A percentile compares a stretch with the other conserved stretches of the same genome.
These are phyloP conservation scores for Drosophila cognata DNA, from an alignment of 2,888 invertebrate genomes.

Conservation along the genomic window DNA sequence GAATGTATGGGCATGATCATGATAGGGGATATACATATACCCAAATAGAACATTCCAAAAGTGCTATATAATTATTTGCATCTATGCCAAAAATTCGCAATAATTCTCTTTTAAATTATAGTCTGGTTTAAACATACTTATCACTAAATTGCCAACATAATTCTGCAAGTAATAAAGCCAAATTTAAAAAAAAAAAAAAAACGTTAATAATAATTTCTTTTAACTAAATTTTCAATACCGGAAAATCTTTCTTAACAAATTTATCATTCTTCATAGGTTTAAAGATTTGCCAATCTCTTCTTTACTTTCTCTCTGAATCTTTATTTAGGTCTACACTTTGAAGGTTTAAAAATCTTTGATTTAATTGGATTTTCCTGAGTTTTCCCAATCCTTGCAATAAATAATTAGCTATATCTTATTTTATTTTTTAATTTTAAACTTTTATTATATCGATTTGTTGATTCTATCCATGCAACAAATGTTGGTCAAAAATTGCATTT, in stretches of 20 bases:
- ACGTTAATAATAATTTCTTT: neutral
- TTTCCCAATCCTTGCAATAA: too few relatives aligned
- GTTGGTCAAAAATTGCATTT: neutral
- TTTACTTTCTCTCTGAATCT: neutral
- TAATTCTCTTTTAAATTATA: neutral
- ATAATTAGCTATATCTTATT: too few relatives aligned
- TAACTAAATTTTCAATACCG: neutral
- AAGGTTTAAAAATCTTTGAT: neutral
- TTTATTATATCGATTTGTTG: neutral
- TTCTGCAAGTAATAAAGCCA: neutral
- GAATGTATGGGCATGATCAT: conserved; percentile 15
- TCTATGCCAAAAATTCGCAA: neutral
- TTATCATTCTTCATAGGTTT: neutral
- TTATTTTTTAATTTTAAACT: too few relatives aligned
- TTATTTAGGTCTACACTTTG: neutral
- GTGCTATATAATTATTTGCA: neutral
- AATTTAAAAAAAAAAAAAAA: neutral
- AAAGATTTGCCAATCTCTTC: neutral
- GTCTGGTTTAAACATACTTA: neutral
- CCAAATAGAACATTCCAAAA: neutral
- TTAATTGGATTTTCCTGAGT: too few relatives aligned
- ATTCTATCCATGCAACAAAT: neutral
- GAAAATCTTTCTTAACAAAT: neutral
- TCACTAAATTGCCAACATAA: neutral
- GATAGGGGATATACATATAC: too few relatives aligned